Evolutionary conservation across 2,113 vertebrate species (phyloP).

Genomic region (Passer montanus): DNA sequence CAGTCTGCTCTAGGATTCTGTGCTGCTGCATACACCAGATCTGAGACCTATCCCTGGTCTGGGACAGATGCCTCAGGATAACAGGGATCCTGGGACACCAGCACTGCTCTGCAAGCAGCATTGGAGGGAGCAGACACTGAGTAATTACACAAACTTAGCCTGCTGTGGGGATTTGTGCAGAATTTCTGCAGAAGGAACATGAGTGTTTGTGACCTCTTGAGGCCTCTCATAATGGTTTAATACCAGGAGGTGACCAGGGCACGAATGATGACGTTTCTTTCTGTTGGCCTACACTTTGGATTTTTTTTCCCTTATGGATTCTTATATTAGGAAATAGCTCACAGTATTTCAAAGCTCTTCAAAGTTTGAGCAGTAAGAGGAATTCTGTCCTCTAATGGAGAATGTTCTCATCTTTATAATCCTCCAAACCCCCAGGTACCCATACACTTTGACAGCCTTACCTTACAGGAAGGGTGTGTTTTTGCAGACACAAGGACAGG

Average conservation of each 20-base stretch:
- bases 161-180: not conserved
- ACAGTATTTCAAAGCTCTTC: not conserved
- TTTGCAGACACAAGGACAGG: not conserved
- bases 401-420: not conserved
- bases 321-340: not conserved
- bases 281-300: not conserved
- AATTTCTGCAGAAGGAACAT: not conserved
- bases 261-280: not conserved
- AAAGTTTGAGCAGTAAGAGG: not conserved
- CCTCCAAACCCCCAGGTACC: not conserved
- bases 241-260: not conserved
- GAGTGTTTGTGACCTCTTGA: not conserved
- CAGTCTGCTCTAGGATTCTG: fast-evolving
- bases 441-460: not conserved
- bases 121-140: not conserved
- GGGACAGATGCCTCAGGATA: fast-evolving
- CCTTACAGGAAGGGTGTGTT: not conserved
- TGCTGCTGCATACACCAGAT: fast-evolving
- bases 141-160: not conserved
- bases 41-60: not conserved
- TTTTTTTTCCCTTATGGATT: not conserved
- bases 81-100: not conserved
- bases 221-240: not conserved
- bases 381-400: not conserved
- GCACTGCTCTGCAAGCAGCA: fast-evolving